These are phyloP conservation scores for Arizona elegans DNA, from an alignment of 2,113 vertebrate species.

Conservation along the genomic window DNA sequence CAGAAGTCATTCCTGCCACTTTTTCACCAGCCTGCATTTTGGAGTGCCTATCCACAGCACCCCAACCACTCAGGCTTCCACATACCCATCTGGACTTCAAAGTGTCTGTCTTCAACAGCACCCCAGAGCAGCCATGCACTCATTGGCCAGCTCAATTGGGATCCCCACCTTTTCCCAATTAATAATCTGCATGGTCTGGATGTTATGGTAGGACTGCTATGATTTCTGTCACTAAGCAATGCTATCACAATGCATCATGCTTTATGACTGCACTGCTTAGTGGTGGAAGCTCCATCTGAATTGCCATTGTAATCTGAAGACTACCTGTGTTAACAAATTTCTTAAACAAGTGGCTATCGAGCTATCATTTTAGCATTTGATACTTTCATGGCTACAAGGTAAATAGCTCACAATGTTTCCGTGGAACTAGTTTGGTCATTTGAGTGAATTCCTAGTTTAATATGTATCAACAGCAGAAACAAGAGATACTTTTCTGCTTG, in stretches of 20 bases:
- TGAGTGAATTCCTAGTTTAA: slow-evolving; percentile 5
- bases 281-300: not conserved
- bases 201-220: not conserved
- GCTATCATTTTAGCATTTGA: not conserved
- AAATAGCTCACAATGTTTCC: not conserved
- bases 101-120: not conserved
- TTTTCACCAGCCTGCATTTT: not conserved
- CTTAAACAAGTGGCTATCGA: not conserved
- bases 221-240: not conserved
- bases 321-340: not conserved
- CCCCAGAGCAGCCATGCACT: not conserved
- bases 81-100: not conserved
- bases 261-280: not conserved
- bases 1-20: not conserved
- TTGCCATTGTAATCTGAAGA: not conserved
- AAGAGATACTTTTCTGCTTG: not conserved
- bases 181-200: not conserved
- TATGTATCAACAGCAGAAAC: not conserved
- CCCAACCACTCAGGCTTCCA: not conserved
- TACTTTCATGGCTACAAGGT: not conserved
- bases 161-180: not conserved
- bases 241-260: not conserved
- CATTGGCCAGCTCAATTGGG: not conserved
- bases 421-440: not conserved
- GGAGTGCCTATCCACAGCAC: not conserved